These are phyloP conservation scores for Tragopan temminckii DNA, from an alignment of 2,797 vertebrate genomes.

Conservation along the genomic window DNA sequence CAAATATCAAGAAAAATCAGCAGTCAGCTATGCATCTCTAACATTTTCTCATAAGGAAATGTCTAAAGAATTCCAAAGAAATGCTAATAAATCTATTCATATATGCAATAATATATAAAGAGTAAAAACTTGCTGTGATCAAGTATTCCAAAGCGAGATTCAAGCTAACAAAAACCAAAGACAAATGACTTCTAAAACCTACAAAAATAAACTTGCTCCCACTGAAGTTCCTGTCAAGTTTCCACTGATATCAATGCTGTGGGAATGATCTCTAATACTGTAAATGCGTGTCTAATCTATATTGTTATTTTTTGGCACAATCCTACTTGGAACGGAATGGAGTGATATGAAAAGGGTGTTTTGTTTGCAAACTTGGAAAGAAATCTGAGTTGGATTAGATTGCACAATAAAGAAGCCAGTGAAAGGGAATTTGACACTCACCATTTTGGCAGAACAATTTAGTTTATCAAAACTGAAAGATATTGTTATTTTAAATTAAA, in stretches of 20 bases:
- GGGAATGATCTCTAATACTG: constrained; percentile 1
- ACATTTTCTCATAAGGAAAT: not conserved
- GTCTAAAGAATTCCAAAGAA: not conserved
- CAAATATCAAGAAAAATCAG: not conserved
- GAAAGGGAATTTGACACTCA: constrained; percentile 39
- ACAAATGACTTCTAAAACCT: not conserved
- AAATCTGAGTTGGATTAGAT: constrained; percentile 26
- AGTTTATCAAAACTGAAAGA: constrained; percentile 6
- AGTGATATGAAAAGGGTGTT: constrained; percentile 19
- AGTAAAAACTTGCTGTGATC: not conserved
- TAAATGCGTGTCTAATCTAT: constrained; percentile 10
- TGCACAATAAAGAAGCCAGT: constrained; percentile 36
- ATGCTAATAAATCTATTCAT: not conserved
- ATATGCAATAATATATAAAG: not conserved
- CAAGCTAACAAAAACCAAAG: not conserved
- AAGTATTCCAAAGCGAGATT: not conserved
- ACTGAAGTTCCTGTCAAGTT: not conserved
- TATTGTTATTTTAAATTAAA: constrained; percentile 15
- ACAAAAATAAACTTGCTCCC: not conserved
- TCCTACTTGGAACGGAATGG: constrained; percentile 32
- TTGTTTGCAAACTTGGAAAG: constrained; percentile 52
- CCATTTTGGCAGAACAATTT: constrained; percentile 27
- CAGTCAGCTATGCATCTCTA: not conserved
- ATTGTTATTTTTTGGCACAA: constrained; percentile 14
- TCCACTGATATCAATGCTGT: not conserved